Evolutionary conservation across 1,140 invertebrate genomes (phyloP).

Genomic region (Trichonephila clavata): DNA sequence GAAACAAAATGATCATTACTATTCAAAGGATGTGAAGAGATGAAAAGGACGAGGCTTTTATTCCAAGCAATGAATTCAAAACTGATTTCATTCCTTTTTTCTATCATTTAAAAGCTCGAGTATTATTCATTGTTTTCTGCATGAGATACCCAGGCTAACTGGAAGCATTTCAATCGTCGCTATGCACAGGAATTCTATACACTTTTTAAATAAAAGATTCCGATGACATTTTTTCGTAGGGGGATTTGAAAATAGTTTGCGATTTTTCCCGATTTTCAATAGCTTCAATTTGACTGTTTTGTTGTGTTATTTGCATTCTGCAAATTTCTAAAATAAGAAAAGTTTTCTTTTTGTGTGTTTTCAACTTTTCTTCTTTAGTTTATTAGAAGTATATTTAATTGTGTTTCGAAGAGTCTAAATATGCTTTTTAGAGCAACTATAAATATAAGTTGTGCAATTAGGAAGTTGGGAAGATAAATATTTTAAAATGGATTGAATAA

Average conservation of each 20-base stretch:
- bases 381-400: neutral
- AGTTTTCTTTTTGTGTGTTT: neutral
- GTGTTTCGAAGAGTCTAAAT: neutral
- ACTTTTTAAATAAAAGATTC: constrained; percentile 34
- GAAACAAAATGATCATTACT: constrained; percentile 75
- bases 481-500: too few species aligned
- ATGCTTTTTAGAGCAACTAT: neutral
- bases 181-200: constrained; percentile 11
- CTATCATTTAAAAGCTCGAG: constrained; percentile 32
- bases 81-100: constrained; percentile 45
- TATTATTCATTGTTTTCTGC: constrained; percentile 75
- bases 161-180: constrained; percentile 32
- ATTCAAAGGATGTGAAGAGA: constrained; percentile 57
- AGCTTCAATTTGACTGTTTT: constrained; percentile 4
- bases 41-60: constrained; percentile 38
- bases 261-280: constrained; percentile 2
- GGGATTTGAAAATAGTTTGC: neutral
- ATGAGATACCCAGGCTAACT: neutral
- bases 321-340: neutral
- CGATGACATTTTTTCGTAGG: neutral
- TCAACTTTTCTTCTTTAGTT: neutral
- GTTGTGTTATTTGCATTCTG: neutral
- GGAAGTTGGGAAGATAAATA: too few species aligned
- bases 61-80: constrained; percentile 71
- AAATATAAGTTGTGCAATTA: neutral